Evolutionary conservation across 2,888 invertebrate genomes (phyloP).

Genomic region (Morpho helenor): DNA sequence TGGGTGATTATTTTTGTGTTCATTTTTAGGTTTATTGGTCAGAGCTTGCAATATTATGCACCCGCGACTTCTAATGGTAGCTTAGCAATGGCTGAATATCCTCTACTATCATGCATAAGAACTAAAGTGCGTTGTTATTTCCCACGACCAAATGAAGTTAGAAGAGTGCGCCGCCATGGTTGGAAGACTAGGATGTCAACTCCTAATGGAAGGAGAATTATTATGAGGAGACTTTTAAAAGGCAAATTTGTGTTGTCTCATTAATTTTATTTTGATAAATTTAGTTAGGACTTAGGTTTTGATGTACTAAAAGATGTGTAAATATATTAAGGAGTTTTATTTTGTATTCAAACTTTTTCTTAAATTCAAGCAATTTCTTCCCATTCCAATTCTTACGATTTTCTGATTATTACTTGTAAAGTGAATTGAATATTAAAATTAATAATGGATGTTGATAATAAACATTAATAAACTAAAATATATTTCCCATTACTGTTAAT

Average conservation of each 20-base stretch:
- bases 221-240: slow-evolving; percentile 88
- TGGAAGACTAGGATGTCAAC: slow-evolving; percentile 85
- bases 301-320: no score
- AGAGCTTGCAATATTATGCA: slow-evolving; percentile 42
- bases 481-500: no score
- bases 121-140: slow-evolving; percentile 83
- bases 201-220: slow-evolving; percentile 81
- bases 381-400: no score
- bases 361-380: slow-evolving; percentile 3
- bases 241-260: slow-evolving; percentile 85
- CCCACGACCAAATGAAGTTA: slow-evolving; percentile 86
- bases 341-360: slow-evolving; percentile 5
- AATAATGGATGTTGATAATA: no score
- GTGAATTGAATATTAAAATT: no score
- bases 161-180: slow-evolving; percentile 84
- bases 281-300: slow-evolving; percentile 1
- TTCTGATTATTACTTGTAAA: no score
- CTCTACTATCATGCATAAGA: slow-evolving; percentile 52
- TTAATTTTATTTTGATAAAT: slow-evolving; percentile 47
- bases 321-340: slow-evolving; percentile 2
- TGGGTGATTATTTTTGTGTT: neutral
- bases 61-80: slow-evolving; percentile 35
- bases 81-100: slow-evolving; percentile 52
- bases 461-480: no score
- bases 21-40: slow-evolving; percentile 49